Base-by-base conservation (phyloP, 2,888 invertebrate species). In the Tetragonula carbonaria region DNA sequence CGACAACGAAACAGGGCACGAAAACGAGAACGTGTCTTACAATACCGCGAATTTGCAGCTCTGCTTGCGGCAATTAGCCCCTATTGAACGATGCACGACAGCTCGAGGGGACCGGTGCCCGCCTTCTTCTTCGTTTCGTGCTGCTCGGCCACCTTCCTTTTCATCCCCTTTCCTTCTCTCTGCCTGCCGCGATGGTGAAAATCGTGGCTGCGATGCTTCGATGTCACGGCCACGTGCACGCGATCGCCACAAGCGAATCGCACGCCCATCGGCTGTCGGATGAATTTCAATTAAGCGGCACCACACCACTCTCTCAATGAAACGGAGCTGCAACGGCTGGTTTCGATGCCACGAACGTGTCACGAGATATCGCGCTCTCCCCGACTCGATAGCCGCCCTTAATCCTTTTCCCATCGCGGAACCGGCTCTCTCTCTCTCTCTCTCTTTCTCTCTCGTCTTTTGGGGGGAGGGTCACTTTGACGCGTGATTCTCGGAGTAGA, bases 1-100 rank as follows among this genome's bases (percentile, higher is more conserved):
- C 84, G 89, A 89, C 85, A 80, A 51, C 80, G 72, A 28, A 28
- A 28, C 28, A 2, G 67, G 28, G 21, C 86, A 86, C 74, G 88
- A 59, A 81, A 88, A 86, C 74, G 86, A 78, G 84, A 28, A 86
- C 82, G 88, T 33, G 80, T 73, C 67, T 72, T 79, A 89, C 90
- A 89, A 89, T 89, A 78, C 88, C 84, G 85, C 88, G 88, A 90
- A 90, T 90, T 90, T 86, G 90, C 88, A 88, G 87, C 87, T 86
- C 86, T 88, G 85, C 87, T 84, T 86, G 85, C 86, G 87, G 89
- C 90, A 90, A 90, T 90, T 90, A 90, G 90, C 86, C 79, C 74
- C 90, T 90, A 90, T 90, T 90, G 90, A 90, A 72, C 80, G 79
- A 88, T 80, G 80, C 82, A 86, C 80, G 88, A 85, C 88, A 87